These are phyloP conservation scores for Apocrypta bakeri DNA, from an alignment of 1,140 invertebrate species.

Conservation along the genomic window DNA sequence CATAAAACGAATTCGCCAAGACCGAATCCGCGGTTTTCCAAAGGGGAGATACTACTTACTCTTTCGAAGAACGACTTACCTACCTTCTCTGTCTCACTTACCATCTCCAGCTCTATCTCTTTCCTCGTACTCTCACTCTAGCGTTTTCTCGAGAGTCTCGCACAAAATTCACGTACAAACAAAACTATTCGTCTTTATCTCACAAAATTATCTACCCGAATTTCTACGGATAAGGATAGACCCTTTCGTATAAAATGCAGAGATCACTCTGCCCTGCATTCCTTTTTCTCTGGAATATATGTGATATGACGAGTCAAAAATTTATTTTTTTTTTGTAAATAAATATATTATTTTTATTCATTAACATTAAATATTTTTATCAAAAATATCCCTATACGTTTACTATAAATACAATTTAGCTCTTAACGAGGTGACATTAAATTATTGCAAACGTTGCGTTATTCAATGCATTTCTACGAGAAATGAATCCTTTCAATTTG, in stretches of 20 bases:
- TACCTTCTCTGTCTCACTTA: slow-evolving; percentile 22
- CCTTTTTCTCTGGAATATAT: neutral
- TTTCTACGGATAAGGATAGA: slow-evolving; percentile 32
- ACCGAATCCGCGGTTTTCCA: slow-evolving; percentile 45
- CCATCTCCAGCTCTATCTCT: neutral
- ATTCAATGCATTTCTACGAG: too few species aligned
- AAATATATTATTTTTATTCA: too few species aligned
- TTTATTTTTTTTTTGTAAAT: too few species aligned
- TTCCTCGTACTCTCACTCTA: neutral
- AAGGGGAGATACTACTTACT: slow-evolving; percentile 37
- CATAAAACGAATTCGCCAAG: slow-evolving; percentile 47
- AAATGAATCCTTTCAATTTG: too few species aligned
- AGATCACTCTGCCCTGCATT: too few species aligned
- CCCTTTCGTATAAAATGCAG: neutral
- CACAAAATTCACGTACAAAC: slow-evolving; percentile 45
- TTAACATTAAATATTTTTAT: too few species aligned
- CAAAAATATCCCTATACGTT: too few species aligned
- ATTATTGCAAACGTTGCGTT: too few species aligned
- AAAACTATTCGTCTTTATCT: slow-evolving; percentile 56
- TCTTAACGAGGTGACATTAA: too few species aligned
- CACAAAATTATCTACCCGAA: slow-evolving; percentile 46
- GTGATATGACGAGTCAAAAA: too few species aligned
- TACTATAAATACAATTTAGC: too few species aligned
- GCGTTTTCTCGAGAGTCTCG: neutral
- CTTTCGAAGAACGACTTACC: slow-evolving; percentile 29